Conservation (phyloP, 2,888 invertebrate genomes). For the Apamea epomidion region DNA sequence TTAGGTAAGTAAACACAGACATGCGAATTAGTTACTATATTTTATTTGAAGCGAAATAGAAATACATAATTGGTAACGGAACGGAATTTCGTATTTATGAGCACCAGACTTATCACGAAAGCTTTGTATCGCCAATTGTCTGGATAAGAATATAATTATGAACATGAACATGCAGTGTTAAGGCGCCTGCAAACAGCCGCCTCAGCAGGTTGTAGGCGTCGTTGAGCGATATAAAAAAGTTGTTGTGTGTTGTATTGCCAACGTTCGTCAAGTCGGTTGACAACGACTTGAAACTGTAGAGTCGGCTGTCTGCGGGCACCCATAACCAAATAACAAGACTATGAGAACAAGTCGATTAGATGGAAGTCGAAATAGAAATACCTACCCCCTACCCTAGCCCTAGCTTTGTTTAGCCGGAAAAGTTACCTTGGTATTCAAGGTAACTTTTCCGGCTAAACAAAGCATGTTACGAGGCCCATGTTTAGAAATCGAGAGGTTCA, state of each 20-base stretch:
- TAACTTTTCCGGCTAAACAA: background rate
- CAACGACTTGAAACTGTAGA: background rate
- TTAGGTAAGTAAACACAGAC: conserved; percentile 31
- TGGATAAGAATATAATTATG: background rate
- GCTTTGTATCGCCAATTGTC: background rate
- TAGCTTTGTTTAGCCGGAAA: too few relatives aligned
- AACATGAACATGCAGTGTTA: background rate
- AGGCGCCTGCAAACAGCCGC: too few relatives aligned
- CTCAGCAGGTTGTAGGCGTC: background rate
- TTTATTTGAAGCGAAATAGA: conserved; percentile 10
- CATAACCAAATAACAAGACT: background rate
- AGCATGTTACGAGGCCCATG: background rate
- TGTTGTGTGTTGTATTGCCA: too few relatives aligned
- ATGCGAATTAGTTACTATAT: conserved; percentile 27
- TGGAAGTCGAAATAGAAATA: background rate
- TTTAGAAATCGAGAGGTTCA: conserved; percentile 1
- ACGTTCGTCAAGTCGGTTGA: too few relatives aligned
- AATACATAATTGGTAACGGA: conserved; percentile 5
- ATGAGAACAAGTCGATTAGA: background rate
- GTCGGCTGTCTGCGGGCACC: background rate
- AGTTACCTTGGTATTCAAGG: background rate
- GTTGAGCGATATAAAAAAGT: too few relatives aligned
- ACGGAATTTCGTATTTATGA: conserved; percentile 7
- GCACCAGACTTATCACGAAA: background rate
- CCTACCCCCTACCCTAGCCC: background rate